Percentiles rank a stretch among this genome's conserved stretches.
These are phyloP conservation scores for Gasteruption jaculator DNA, from an alignment of 2,888 invertebrate genomes.

Conservation along the genomic window DNA sequence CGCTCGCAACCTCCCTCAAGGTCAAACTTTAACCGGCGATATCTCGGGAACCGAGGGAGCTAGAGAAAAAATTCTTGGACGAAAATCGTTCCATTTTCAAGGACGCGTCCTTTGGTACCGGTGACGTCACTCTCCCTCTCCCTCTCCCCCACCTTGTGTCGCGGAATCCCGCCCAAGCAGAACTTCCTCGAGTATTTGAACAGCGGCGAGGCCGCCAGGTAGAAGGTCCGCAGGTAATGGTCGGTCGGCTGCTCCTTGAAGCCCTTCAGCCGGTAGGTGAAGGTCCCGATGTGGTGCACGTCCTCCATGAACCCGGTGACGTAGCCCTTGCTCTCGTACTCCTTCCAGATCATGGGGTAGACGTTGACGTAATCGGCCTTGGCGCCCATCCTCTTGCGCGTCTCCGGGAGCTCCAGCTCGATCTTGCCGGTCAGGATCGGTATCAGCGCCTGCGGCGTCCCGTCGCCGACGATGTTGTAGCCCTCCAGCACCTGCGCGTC, in stretches of 20 bases:
- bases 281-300: constrained; percentile 77
- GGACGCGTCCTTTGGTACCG: too few species aligned
- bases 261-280: constrained; percentile 85
- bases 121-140: too few species aligned
- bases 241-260: constrained; percentile 80
- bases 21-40: too few species aligned
- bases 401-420: constrained; percentile 85
- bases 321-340: constrained; percentile 64
- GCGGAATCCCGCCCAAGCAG: constrained; percentile 70
- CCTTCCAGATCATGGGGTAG: constrained; percentile 85
- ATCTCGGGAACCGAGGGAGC: too few species aligned
- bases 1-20: too few species aligned
- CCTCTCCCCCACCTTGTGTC: constrained; percentile 78
- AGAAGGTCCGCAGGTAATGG: constrained; percentile 84
- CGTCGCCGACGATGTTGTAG: constrained; percentile 82
- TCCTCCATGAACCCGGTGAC: constrained; percentile 86
- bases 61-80: too few species aligned
- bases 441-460: constrained; percentile 81
- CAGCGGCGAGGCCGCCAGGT: constrained; percentile 62
- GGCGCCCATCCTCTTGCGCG: constrained; percentile 63
- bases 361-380: constrained; percentile 66
- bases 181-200: constrained; percentile 57
- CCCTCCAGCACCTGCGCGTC: constrained; percentile 66
- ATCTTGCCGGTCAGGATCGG: constrained; percentile 82
- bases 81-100: too few species aligned